Percentiles rank a stretch among this genome's conserved stretches.
These are phyloP conservation scores for Tipula lateralis DNA, from an alignment of 2,888 invertebrate genomes.

Conservation along the genomic window DNA sequence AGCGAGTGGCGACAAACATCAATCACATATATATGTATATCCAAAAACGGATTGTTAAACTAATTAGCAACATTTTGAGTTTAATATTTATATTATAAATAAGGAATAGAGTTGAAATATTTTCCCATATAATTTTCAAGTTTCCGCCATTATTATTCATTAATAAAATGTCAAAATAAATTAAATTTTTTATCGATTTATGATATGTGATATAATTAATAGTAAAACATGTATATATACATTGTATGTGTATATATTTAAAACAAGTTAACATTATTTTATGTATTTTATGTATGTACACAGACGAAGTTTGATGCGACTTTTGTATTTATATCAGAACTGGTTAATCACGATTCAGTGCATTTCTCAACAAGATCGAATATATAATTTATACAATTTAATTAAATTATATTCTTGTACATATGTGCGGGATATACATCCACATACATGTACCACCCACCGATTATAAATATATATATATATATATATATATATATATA, in stretches of 20 bases:
- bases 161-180: not conserved
- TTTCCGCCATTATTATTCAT: not conserved
- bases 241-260: not conserved
- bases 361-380: not conserved
- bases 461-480: no score
- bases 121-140: not conserved
- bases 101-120: not conserved
- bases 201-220: not conserved
- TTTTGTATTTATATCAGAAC: not conserved
- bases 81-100: not conserved
- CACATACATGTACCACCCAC: not conserved
- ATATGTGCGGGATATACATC: not conserved
- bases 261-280: not conserved
- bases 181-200: not conserved
- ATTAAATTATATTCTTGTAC: not conserved
- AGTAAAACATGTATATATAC: not conserved
- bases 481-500: no score
- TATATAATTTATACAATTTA: not conserved
- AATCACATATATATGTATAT: not conserved
- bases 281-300: no score
- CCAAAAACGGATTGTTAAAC: not conserved
- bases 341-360: not conserved
- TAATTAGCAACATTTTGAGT: not conserved
- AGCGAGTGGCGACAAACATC: not conserved
- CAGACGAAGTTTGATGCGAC: not conserved